Base-by-base conservation (phyloP, 1,140 invertebrate genomes). In the Apis florea region DNA sequence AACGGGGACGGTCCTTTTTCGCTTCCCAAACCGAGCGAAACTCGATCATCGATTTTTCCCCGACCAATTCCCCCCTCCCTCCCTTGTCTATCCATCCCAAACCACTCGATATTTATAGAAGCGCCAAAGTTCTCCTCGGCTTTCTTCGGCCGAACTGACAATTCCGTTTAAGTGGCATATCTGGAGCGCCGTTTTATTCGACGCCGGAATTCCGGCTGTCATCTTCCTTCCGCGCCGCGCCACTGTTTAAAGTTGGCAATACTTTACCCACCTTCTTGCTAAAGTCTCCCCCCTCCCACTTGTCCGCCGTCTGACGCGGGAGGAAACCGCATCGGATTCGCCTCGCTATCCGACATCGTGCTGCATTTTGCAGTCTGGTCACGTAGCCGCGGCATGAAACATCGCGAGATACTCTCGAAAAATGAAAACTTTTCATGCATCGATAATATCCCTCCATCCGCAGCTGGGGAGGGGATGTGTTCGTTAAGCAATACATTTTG, bases 121-220 rank as follows among this genome's bases (percentile, higher is more conserved):
- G 61, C n/a, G 11, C 19, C 21, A 54, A 31, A 17, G n/a, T 66
- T 49, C 9, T n/a, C n/a, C n/a, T n/a, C 31, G 6, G 19, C 49
- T 58, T 31, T 49, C 26, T 17, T 56, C 13, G 24, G 6, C 11
- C 51, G n/a, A 80, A 19, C 79, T 80, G 79, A 80, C 79, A 80
- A 75, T 80, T 75, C 67, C 79, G 71, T 24, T 74, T 75, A 80
- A 80, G 63, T 80, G 79, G 79, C 79, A 75, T 80, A 80, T 80
- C 71, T 75, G 59, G 79, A 75, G 8, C 79, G 24, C n/a, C 40
- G 71, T 67, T 80, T 75, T 80, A 80, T 66, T 74, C 71, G 51
- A 24, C 71, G 53, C 53, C 63, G 53, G 79, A 80, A 75, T 66
- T 80, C 63, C 63, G 40, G 19, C 24, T 64, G n/a, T 19, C 70